Conservation (phyloP, 2,113 vertebrate species). For the Rhynchopsitta pachyrhyncha region DNA sequence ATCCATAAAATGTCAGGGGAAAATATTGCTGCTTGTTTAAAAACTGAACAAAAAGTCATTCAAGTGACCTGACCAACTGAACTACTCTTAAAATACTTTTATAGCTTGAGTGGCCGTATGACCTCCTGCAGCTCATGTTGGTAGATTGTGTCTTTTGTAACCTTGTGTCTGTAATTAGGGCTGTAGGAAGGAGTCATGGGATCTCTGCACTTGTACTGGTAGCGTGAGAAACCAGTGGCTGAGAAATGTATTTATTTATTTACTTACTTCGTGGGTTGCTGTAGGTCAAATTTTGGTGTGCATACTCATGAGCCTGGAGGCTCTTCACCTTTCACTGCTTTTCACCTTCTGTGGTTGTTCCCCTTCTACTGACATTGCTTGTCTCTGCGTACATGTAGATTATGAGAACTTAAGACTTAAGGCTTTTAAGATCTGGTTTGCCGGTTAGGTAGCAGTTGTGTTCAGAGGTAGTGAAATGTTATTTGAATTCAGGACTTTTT, state of each 20-base stretch:
- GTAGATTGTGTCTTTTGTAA: not conserved
- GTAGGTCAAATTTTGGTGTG: not conserved
- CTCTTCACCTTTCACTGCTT: not conserved
- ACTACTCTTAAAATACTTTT: conserved; percentile 32
- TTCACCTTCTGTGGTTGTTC: not conserved
- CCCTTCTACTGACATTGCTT: not conserved
- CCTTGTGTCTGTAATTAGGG: not conserved
- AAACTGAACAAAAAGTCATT: not conserved
- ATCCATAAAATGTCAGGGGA: not conserved
- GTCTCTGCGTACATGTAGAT: not conserved
- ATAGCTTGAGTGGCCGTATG: not conserved
- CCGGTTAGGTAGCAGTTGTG: not conserved
- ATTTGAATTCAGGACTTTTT: not conserved
- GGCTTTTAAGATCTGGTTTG: not conserved
- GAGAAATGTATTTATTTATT: not conserved
- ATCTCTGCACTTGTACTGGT: not conserved
- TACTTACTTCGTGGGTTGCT: not conserved
- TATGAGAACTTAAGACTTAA: not conserved
- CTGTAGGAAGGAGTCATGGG: not conserved
- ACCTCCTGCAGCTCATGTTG: conserved; percentile 6
- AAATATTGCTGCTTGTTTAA: conserved; percentile 6
- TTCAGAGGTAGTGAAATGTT: not conserved
- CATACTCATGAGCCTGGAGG: not conserved
- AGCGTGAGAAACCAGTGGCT: not conserved
- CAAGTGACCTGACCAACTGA: conserved; percentile 5